Evolutionary conservation across 1,140 invertebrate species (phyloP), one percentile per base, ranked within the genome.

Genomic region (Microplitis demolitor): DNA sequence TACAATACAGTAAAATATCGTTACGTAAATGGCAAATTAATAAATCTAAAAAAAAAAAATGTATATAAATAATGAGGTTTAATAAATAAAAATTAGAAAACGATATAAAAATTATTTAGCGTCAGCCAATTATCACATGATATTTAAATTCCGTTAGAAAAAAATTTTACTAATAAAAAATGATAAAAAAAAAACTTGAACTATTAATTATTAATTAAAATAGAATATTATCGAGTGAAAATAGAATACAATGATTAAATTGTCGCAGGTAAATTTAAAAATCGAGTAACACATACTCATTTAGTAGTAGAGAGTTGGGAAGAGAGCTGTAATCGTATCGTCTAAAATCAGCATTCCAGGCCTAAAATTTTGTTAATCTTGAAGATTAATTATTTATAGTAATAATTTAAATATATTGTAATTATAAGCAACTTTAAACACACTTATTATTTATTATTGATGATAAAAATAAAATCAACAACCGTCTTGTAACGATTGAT

Each of bases 401-500:
- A 51, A n/a, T n/a, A 8, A 16, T 24, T 56, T 56, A 0, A 56
- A 56, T 13, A 16, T 56, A 13, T 56, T 4, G n/a, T 56, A 16
- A 56, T 56, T 56, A 14, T 56, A 56, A 56, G 53, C 16, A 56
- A 45, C 39, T 45, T 45, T 45, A 45, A 45, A 45, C 13, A 56
- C 53, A 56, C 16, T 16, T 56, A 56, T 56, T 16, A 24, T 16
- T 24, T 56, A 56, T 16, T 56, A n/a, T 64, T 24, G 14, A 14
- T 51, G n/a, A 64, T 50, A 9, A 13, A 50, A 63, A 24, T 64
- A 64, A 58, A 16, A 37, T 68, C 33, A 56, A 69, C 70, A 77
- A 58, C 80, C 78, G 62, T 74, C 69, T 24, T 71, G 78, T 35
- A 76, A 70, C 45, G 77, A 71, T 63, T 66, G 39, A 11, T 45